phyloP scores from a whole-genome alignment of 2,888 invertebrate species.

The Sesia apiformis region DNA sequence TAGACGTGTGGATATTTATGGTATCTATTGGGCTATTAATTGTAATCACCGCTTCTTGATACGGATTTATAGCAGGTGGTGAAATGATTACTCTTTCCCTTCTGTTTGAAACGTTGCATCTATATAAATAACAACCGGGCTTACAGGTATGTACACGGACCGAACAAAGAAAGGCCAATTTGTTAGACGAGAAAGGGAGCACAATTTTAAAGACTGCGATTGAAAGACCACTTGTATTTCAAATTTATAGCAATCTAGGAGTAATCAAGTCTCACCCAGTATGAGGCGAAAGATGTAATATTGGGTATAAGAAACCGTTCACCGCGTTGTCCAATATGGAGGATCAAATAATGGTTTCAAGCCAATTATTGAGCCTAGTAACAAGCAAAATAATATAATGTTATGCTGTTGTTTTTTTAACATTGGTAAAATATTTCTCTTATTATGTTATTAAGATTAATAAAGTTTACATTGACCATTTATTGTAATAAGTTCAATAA shows the following conservation, averaged over 20 bases:
- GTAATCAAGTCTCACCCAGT: slow-evolving; percentile 62
- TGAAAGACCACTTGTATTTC: slow-evolving; percentile 58
- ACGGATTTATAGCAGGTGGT: slow-evolving; percentile 10
- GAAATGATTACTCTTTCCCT: neutral
- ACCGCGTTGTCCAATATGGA: slow-evolving; percentile 36
- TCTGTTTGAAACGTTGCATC: neutral
- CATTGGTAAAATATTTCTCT: too few relatives aligned
- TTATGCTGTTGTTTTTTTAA: too few relatives aligned
- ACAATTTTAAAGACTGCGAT: slow-evolving; percentile 64
- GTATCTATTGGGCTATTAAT: slow-evolving; percentile 1
- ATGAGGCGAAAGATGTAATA: slow-evolving; percentile 58
- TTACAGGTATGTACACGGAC: slow-evolving; percentile 19
- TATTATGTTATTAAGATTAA: too few relatives aligned
- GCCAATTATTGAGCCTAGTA: neutral
- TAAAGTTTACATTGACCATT: too few relatives aligned
- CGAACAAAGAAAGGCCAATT: slow-evolving; percentile 68
- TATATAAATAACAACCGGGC: neutral
- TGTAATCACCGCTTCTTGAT: slow-evolving; percentile 28
- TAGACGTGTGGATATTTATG: slow-evolving; percentile 1
- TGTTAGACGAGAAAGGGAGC: slow-evolving; percentile 66
- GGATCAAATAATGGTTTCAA: slow-evolving; percentile 29
- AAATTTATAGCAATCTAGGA: slow-evolving; percentile 68
- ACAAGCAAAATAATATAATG: too few relatives aligned
- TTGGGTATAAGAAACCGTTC: slow-evolving; percentile 56
- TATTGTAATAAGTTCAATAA: too few relatives aligned